A percentile compares a stretch with the other conserved stretches of the same genome.
Conservation (phyloP, 2,888 invertebrate genomes). For the Plagodis pulveraria region DNA sequence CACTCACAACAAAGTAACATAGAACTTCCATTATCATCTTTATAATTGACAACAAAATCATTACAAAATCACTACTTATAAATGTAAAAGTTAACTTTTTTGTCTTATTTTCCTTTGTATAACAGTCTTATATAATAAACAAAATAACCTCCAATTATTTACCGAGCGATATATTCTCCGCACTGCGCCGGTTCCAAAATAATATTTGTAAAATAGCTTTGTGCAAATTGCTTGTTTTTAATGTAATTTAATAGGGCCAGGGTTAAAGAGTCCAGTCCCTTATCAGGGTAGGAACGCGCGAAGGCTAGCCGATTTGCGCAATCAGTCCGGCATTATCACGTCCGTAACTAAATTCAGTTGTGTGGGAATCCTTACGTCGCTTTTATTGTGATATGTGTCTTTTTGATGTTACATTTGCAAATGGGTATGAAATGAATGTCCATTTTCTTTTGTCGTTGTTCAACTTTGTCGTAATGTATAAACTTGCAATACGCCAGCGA, state of each 20-base stretch:
- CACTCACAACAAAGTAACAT: background rate
- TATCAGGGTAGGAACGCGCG: conserved; percentile 77
- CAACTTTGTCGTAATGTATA: too few species aligned
- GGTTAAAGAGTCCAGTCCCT: conserved; percentile 70
- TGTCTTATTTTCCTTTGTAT: too few species aligned
- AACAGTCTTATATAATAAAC: too few species aligned
- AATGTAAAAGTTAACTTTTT: too few species aligned
- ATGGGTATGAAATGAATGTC: conserved; percentile 2
- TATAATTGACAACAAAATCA: too few species aligned
- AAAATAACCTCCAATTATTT: too few species aligned
- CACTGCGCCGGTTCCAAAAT: too few species aligned
- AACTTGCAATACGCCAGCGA: too few species aligned
- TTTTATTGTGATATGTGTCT: conserved; percentile 40
- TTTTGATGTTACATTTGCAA: conserved; percentile 7
- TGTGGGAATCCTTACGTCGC: conserved; percentile 62
- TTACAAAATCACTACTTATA: too few species aligned
- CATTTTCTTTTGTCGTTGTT: background rate
- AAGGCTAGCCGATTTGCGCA: conserved; percentile 81
- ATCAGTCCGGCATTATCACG: conserved; percentile 65
- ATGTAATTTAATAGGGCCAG: conserved; percentile 80
- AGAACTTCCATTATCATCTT: background rate
- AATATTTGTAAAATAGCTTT: conserved; percentile 4
- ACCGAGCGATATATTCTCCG: too few species aligned
- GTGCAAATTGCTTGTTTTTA: conserved; percentile 15
- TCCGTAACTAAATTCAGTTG: conserved; percentile 71